These are phyloP conservation scores for Galemys pyrenaicus DNA, from an alignment of 2,113 vertebrate genomes.

Conservation along the genomic window DNA sequence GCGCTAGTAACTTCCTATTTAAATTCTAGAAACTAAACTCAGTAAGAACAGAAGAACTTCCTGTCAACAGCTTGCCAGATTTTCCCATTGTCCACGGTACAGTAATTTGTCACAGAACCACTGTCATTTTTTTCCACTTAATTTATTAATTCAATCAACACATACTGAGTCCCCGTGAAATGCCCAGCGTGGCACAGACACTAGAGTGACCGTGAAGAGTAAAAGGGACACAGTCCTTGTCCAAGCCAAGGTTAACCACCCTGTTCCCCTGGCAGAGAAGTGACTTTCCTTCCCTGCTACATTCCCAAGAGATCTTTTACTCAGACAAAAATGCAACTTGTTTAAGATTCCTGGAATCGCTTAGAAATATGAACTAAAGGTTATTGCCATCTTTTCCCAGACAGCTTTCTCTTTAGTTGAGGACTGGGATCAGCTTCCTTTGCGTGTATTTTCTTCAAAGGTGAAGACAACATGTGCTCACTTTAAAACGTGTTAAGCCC, in stretches of 20 bases:
- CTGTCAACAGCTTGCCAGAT: neutral
- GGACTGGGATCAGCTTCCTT: neutral
- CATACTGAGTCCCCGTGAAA: neutral
- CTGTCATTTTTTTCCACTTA: neutral
- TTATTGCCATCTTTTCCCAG: slow-evolving; percentile 42
- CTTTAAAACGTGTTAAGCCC: slow-evolving; percentile 22
- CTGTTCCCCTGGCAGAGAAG: neutral
- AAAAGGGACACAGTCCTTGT: neutral
- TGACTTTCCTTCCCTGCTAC: neutral
- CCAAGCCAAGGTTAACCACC: neutral
- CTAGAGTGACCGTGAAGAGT: neutral
- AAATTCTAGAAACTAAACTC: slow-evolving; percentile 27
- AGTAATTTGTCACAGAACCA: neutral
- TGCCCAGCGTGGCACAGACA: neutral
- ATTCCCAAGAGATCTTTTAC: neutral
- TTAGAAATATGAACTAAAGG: slow-evolving; percentile 58
- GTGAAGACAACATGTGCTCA: neutral
- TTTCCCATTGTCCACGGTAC: neutral
- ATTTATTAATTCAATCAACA: neutral
- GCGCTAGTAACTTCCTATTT: slow-evolving; percentile 16
- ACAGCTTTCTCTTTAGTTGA: slow-evolving; percentile 30
- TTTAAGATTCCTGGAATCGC: slow-evolving; percentile 36
- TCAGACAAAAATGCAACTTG: slow-evolving; percentile 40
- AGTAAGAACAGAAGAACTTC: slow-evolving; percentile 31
- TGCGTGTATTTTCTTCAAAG: neutral